Evolutionary conservation across 2,888 invertebrate species (phyloP), one percentile per base, ranked within the genome.

Genomic region (Pollenia labialis): DNA sequence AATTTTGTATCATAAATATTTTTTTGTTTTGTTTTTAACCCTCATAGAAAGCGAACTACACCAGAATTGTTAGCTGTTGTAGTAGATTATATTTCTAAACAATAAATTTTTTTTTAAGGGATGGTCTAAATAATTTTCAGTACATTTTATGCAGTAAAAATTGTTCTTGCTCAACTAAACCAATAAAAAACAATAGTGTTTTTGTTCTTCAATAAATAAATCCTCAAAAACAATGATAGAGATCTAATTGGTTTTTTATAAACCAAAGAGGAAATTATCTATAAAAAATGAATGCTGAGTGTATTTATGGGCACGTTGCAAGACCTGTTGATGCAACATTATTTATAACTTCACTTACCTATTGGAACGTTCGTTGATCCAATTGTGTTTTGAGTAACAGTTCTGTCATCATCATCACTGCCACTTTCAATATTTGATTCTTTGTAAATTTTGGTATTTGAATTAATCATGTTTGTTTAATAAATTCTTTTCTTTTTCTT

Each of bases 211-310:
- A 54, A 56, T 58, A 66, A 68, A 79, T 66, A 66, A 44, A 48
- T 44, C 18, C 18, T 12, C 46, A n/a, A 44, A 11, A 68, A 60
- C 11, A 71, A 54, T 42, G 14, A 62, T 10, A 69, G 42, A 46
- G 44, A 69, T 81, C 64, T 60, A 46, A 81, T 79, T 82, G 85
- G 76, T 52, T 50, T 72, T 74, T 81, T 79, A 8, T 71, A 42
- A 23, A 60, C 14, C 32, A 32, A 32, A 32, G 32, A 32, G 32
- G 6, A 32, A 32, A 32, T 32, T 32, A 32, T 32, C 32, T 32
- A 4, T 32, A 68, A 32, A 68, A 56, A 58, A 58, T n/a, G n/a
- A 42, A 46, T 60, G 12, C 6, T 23, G 14, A 6, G 2, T 23
- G 12, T 40, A n/a, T 32, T 42, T 50, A 7, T 4, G 4, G 44